Evolutionary conservation across 2,888 invertebrate species (phyloP), one percentile per base, ranked within the genome.

Genomic region (Rutpela maculata): DNA sequence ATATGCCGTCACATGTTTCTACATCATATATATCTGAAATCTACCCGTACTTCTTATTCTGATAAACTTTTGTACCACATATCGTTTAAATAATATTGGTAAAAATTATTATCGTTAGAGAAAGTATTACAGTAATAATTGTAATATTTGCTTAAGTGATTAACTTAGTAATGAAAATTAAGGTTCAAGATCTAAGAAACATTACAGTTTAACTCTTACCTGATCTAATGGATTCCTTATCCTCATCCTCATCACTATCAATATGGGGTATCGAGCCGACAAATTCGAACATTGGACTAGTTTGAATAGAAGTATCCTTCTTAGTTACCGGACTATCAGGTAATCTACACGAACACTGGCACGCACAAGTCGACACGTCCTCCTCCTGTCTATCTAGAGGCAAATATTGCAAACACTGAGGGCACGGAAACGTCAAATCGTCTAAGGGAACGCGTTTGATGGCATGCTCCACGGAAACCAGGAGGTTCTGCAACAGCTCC

Each of bases 221-320:
- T 72, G 88, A 87, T 85, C 86, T 87, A 35, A 87, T 83, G 1
- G 88, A 87, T 26, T 89, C 89, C 79, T 88, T 88, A 60, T 85
- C 85, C 82, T 92, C 92, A 87, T 94, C 94, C 84, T 94, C 94
- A 85, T 94, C 94, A 87, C 94, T 94, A 89, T 94, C 94, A 84
- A 94, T 94, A 88, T 94, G 94, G 78, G 94, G 94, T 89, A 94
- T 94, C 62, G 92, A 91, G 38, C 93, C 93, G 71, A 93, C 94
- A 84, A 93, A 90, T 87, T 93, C 94, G 88, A 93, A 94, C 89
- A 93, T 92, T 80, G 92, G 90, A 87, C 90, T 90, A 79, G 91
- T 90, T 84, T 91, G 90, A 76, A 91, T 91, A 56, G 90, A 89
- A 22, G 89, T 88, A 84, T 91, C 91, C 79, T 88, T 89, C 80